Base-by-base conservation (phyloP, 2,888 invertebrate species). In the Thereva unica region DNA sequence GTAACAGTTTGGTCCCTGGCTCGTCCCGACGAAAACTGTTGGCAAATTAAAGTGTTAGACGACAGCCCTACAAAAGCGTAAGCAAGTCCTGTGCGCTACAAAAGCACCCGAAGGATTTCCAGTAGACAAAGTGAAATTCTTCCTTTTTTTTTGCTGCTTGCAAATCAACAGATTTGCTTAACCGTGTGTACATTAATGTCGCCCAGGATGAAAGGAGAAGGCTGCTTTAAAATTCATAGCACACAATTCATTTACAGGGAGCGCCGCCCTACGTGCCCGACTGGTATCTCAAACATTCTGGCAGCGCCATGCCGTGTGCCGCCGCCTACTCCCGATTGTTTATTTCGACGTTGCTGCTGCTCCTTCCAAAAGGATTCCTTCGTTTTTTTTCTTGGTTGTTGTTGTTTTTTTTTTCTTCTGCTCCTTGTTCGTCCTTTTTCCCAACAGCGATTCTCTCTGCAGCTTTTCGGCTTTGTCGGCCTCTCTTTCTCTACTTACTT, bases 241-340 rank as follows among this genome's bases (percentile, higher is more conserved):
- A 61, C 61, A 61, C 50, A 61, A 61, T 61, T 61, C 61, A 61
- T 61, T 61, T 61, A 61, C 50, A 61, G 50, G 50, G 40, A 49
- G 34, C 50, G 40, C 61, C 50, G 40, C 10, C 61, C 56, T 42
- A 53, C 53, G 38, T 55, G 42, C 12, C 8, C 23, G 5, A 10
- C 52, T 9, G 8, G 52, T 42, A 41, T 5, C 42, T 7, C 55
- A 56, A 53, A 53, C 53, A 38, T 53, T 4, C 35, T 2, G 50
- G 5, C 8, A 7, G 7, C 10, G 7, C 34, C 50, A 7, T 10
- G 5, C 34, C 23, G 34, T 50, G 10, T 8, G 34, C 45, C 12
- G 34, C 45, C 2, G 1, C 9, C 44, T 23, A n/a, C n/a, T 34
- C 34, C 3, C 44, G 40, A 61, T 61, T 61, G 61, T 61, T 50